Evolutionary conservation across 2,888 invertebrate species (phyloP).

Genomic region (Aspidiotus destructor): DNA sequence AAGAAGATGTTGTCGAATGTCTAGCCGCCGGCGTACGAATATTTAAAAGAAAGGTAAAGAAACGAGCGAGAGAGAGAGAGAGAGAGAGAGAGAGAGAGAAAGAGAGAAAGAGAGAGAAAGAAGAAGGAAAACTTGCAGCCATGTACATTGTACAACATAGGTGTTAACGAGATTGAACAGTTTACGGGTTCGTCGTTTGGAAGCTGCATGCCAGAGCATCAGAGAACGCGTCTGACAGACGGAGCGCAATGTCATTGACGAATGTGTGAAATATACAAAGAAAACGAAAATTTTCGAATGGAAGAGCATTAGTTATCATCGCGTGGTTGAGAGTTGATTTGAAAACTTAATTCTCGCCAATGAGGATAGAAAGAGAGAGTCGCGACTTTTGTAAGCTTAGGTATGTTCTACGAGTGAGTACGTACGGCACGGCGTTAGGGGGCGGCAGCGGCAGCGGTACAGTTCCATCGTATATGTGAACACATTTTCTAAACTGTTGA

Average conservation of each 20-base stretch:
- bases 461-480: no score
- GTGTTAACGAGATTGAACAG: no score
- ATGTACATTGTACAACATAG: no score
- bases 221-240: constrained; percentile 11
- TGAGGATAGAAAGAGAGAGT: constrained; percentile 9
- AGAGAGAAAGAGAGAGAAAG: no score
- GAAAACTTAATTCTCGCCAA: not conserved
- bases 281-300: constrained; percentile 10
- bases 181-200: no score
- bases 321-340: not conserved
- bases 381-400: no score
- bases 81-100: not conserved
- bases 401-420: no score
- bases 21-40: not conserved
- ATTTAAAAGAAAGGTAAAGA: not conserved
- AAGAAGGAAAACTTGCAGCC: no score
- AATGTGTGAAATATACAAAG: constrained; percentile 23
- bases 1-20: not conserved
- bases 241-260: constrained; percentile 29
- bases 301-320: constrained; percentile 25
- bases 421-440: no score
- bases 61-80: no score
- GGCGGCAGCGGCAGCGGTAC: no score
- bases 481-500: no score
- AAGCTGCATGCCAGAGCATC: not conserved